These are phyloP conservation scores for Triops cancriformis DNA, from an alignment of 1,140 invertebrate species.

Conservation along the genomic window DNA sequence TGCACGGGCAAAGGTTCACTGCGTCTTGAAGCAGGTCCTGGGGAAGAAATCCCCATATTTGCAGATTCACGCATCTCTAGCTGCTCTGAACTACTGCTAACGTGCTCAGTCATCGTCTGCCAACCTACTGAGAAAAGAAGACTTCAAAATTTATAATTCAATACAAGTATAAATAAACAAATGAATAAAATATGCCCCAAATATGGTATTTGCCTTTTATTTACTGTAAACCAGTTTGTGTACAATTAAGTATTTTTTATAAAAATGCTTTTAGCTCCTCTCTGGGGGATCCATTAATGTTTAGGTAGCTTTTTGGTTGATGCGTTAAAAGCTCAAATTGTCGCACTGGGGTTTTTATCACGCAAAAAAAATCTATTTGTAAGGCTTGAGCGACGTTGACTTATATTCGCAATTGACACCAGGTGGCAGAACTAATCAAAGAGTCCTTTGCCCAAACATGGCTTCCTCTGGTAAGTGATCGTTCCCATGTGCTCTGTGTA, in stretches of 20 bases:
- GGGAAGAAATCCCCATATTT: background rate
- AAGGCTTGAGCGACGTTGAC: background rate
- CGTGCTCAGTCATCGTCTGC: background rate
- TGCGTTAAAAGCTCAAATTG: background rate
- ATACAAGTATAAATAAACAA: too few relatives aligned
- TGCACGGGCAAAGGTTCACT: background rate
- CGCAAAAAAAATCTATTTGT: background rate
- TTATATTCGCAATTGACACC: background rate
- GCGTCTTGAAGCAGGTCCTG: background rate
- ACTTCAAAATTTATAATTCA: background rate
- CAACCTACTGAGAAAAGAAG: background rate
- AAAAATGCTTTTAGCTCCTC: background rate
- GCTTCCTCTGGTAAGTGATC: constrained; percentile 2
- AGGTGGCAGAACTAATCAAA: background rate
- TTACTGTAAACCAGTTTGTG: background rate
- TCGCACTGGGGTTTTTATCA: background rate
- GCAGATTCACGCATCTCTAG: background rate
- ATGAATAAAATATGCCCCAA: too few relatives aligned
- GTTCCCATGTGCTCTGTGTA: constrained; percentile 1
- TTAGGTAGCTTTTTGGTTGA: background rate
- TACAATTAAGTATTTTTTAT: background rate
- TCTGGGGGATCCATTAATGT: background rate
- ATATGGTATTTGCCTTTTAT: background rate
- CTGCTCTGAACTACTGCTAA: background rate
- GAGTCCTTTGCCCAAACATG: constrained; percentile 9